phyloP scores from a whole-genome alignment of 1,140 invertebrate species.

The Pygmarrhopalites habei region DNA sequence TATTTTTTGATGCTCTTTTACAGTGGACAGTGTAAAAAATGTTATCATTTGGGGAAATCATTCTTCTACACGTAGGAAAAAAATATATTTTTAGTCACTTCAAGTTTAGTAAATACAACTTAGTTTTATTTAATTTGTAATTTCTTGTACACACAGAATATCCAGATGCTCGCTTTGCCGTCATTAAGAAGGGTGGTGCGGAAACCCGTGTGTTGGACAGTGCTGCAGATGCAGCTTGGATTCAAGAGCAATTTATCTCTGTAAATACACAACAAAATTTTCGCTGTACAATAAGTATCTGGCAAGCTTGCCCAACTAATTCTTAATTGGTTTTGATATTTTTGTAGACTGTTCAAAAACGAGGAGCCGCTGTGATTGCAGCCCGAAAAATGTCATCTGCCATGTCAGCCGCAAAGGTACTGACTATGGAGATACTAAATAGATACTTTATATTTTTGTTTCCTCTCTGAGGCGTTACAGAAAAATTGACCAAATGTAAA shows the following conservation, averaged over 20 bases:
- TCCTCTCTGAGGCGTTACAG: not conserved
- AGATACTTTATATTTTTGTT: not conserved
- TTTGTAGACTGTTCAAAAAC: conserved; percentile 80
- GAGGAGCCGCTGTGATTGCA: conserved; percentile 94
- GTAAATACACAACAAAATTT: too few species aligned
- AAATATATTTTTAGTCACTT: too few species aligned
- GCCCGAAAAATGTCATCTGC: conserved; percentile 97
- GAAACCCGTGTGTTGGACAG: conserved; percentile 56
- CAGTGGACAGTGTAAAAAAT: conserved; percentile 74
- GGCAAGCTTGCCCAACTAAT: too few species aligned
- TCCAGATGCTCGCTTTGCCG: conserved; percentile 86
- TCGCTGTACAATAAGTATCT: too few species aligned
- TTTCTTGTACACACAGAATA: too few species aligned
- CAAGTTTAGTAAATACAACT: too few species aligned
- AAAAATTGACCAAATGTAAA: conserved; percentile 59
- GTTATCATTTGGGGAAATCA: conserved; percentile 99
- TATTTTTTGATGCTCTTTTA: too few species aligned
- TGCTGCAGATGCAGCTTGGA: conserved; percentile 72
- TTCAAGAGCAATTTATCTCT: conserved; percentile 73
- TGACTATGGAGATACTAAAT: too few species aligned
- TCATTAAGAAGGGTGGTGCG: conserved; percentile 54
- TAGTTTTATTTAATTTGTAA: too few species aligned
- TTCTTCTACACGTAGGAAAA: conserved; percentile 95
- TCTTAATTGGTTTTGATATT: too few species aligned
- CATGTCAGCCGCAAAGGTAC: conserved; percentile 99